Base-by-base conservation (phyloP, 2,888 invertebrate genomes). In the Adelognathus sp. region DNA sequence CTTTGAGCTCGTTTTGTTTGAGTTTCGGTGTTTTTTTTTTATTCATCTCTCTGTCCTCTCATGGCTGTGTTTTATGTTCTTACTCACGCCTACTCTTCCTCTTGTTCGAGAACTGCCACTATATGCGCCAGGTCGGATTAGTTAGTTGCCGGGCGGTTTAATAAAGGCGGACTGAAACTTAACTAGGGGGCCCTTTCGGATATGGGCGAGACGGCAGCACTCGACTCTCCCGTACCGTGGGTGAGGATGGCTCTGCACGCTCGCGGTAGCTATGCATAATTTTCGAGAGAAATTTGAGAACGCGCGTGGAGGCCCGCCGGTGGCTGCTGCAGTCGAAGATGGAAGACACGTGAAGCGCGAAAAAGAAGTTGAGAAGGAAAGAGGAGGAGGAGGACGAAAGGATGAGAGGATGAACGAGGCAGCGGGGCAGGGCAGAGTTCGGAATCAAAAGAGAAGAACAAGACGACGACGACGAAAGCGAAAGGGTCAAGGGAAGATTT, bases 201-300 rank as follows among this genome's bases (percentile, higher is more conserved):
- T 50, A 58, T 41, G 33, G 21, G 54, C 56, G 52, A 16, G 60
- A 73, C 44, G 44, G 29, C 56, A 31, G 60, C 41, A n/a, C n/a
- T n/a, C 63, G 72, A 60, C 64, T 71, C 60, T 39, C 33, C 9
- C 36, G 41, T 36, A 31, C 46, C 70, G 33, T 70, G 50, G 31
- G 24, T 69, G 36, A 54, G 54, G 41, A 54, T 46, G 72, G 16
- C 73, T 69, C 69, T 39, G 69, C 64, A 36, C 70, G 39, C 74
- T 64, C 67, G 72, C 77, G 78, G 79, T 82, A 82, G 83, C 82
- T 81, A 83, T 80, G 84, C 84, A 84, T 84, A 84, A 84, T 84
- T 84, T 79, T 81, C 69, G 61, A 70, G 71, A 63, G 84, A 84
- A 84, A 84, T 83, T 82, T 76, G 84, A 84, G 84, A 83, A 80